Base-by-base conservation (phyloP, 2,888 invertebrate species). In the Mythimna ferrago region DNA sequence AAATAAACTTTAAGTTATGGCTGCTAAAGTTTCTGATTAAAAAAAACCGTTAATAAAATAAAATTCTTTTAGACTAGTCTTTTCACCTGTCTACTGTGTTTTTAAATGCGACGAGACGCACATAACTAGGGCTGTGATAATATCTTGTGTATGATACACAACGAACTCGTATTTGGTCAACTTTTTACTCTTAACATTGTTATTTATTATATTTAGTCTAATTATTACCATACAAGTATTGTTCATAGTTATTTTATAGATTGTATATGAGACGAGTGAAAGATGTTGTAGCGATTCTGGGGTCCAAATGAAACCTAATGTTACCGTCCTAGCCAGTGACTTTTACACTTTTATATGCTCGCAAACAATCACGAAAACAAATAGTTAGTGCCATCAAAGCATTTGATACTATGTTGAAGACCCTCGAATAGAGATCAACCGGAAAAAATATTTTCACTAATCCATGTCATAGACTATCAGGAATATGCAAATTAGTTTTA, bases 81-180 rank as follows among this genome's bases (percentile, higher is more conserved):
- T 87, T 87, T 86, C 80, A 83, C 71, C 80, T 87, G 87, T 88
- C 87, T 82, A 89, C 77, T 85, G 84, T 89, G 84, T 89, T 88
- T 74, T 63, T 80, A 86, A 88, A 86, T 89, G 84, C 83, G 80
- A 86, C 87, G 84, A 91, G 87, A 90, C 93, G 94, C 95, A 95
- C 95, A 96, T 95, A 94, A 94, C 92, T 85, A 90, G 89, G 96
- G 96, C 96, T 96, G 96, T 96, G 96, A 96, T 95, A 95, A 91
- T 88, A 89, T 88, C 89, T 87, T 91, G 90, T 92, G 90, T 92
- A 77, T 71, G 78, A 71, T 80, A 86, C 83, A 83, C 82, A 81
- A 86, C 80, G 86, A 93, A 91, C 92, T 93, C 90, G 90, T 89
- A 89, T 93, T 92, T 91, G 90, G 89, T 89, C 89, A 88, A 89